Base-by-base conservation (phyloP, 2,888 invertebrate species). In the Oscheius sp. region DNA sequence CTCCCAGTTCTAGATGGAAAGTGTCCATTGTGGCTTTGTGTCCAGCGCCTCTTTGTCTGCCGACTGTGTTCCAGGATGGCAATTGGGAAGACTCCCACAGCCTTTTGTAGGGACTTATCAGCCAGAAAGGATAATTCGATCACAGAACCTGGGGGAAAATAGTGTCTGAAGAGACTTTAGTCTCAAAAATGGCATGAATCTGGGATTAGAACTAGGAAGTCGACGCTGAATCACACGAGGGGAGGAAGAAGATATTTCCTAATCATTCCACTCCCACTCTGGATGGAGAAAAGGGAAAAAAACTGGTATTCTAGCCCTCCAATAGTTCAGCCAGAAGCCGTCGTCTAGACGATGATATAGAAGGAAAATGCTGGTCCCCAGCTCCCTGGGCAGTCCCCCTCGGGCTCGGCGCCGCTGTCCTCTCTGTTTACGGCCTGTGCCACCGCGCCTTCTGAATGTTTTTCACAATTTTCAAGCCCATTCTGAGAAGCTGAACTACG, bases 401-500 rank as follows among this genome's bases (percentile, higher is more conserved):
- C 37, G 37, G 8, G 37, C 37, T 37, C 8, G 37, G 37, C 15
- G 37, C 37, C 37, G 37, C 37, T 37, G 37, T 37, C n/a, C n/a
- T n/a, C 37, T 37, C 37, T 37, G 37, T 37, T 37, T 37, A 37
- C 37, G 37, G 8, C 37, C 15, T 15, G 37, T 10, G 37, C 37
- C 37, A 37, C 37, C 37, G 48, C 48, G 48, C 48, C 48, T 48
- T 48, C 48, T 48, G 48, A 48, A 48, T 48, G 48, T 48, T 48
- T 48, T 48, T 25, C 48, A 25, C 8, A 37, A 37, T 37, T 20
- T 48, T 48, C 20, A 3, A 48, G 48, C 12, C 48, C 12, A 48
- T 48, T 48, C 48, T 15, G 10, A 25, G 48, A 48, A 48, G 48
- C 17, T 25, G 48, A 20, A 48, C 48, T 48, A 48, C 48, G 48